Conservation (phyloP, 2,113 vertebrate species). For the Mormoops blainvillei region DNA sequence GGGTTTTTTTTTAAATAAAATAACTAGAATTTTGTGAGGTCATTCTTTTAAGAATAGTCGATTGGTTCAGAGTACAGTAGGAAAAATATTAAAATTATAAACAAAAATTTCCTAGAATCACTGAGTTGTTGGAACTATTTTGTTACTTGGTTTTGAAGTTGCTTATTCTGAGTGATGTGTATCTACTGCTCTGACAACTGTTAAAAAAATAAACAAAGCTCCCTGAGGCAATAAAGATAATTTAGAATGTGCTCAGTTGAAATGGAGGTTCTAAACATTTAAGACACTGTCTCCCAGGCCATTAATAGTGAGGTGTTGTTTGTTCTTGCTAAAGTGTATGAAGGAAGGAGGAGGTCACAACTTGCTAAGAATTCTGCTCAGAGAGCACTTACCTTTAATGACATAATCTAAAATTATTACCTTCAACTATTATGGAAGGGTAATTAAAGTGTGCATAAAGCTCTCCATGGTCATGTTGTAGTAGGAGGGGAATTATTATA, state of each 20-base stretch:
- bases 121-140: background rate
- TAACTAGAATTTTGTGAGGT: background rate
- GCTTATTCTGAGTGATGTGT: background rate
- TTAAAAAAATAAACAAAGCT: slow-evolving; percentile 54
- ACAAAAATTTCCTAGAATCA: background rate
- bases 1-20: background rate
- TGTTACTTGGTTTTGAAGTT: background rate
- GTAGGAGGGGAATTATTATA: background rate
- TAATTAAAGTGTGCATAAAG: background rate
- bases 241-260: background rate
- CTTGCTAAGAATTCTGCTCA: background rate
- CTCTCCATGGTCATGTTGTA: background rate
- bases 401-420: background rate
- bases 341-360: background rate
- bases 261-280: slow-evolving; percentile 27
- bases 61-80: background rate
- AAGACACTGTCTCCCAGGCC: background rate
- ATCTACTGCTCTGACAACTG: slow-evolving; percentile 33
- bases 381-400: background rate
- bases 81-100: background rate
- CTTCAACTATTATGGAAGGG: background rate
- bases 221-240: slow-evolving; percentile 6
- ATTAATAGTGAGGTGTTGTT: background rate
- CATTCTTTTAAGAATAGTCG: background rate
- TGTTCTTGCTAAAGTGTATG: background rate